These are phyloP conservation scores for Diabrotica undecimpunctata DNA, from an alignment of 1,140 invertebrate species.

Conservation along the genomic window DNA sequence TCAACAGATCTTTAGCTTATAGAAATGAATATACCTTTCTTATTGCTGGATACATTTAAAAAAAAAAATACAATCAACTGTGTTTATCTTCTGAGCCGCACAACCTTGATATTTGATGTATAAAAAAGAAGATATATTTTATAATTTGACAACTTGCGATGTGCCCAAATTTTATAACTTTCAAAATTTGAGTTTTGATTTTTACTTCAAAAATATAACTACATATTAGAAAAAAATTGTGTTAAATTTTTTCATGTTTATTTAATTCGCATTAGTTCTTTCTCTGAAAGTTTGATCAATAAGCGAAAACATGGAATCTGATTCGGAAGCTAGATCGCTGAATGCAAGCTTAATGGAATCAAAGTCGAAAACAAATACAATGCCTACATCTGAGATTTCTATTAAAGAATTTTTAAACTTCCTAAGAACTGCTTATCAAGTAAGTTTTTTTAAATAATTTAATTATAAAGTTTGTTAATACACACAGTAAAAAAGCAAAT, in stretches of 20 bases:
- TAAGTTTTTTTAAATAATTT: conserved; percentile 33
- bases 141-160: too few relatives aligned
- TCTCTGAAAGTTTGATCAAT: neutral
- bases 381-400: conserved; percentile 52
- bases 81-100: too few relatives aligned
- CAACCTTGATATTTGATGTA: too few relatives aligned
- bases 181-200: neutral
- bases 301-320: neutral
- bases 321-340: neutral
- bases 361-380: neutral
- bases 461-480: neutral
- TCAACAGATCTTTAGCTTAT: too few relatives aligned
- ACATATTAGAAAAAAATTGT: too few relatives aligned
- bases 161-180: neutral
- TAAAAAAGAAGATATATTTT: too few relatives aligned
- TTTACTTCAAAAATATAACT: neutral
- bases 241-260: too few relatives aligned
- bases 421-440: conserved; percentile 67
- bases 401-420: conserved; percentile 70
- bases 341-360: neutral
- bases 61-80: too few relatives aligned
- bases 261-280: too few relatives aligned
- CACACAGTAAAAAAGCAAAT: neutral
- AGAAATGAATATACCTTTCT: too few relatives aligned
- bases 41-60: too few relatives aligned